Percentiles rank a stretch among this genome's conserved stretches.
These are phyloP conservation scores for Catocala fraxini DNA, from an alignment of 2,888 invertebrate genomes.

Conservation along the genomic window DNA sequence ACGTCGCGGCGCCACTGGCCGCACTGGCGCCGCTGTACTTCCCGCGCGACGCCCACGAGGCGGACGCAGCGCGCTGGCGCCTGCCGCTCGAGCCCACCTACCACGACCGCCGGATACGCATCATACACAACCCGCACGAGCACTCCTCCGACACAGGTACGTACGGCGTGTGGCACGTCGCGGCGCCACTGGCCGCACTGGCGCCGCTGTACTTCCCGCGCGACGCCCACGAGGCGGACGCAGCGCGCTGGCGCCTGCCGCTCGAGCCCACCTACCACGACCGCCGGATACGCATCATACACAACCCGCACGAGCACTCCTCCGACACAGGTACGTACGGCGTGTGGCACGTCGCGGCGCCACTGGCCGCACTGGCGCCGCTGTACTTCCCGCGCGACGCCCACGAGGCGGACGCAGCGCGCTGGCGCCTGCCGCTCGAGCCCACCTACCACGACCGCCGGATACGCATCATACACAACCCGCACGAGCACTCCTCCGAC, in stretches of 20 bases:
- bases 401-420: constrained; percentile 92
- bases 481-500: constrained; percentile 83
- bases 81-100: constrained; percentile 91
- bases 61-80: constrained; percentile 92
- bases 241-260: constrained; percentile 91
- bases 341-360: constrained; percentile 55
- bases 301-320: constrained; percentile 92
- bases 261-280: constrained; percentile 93
- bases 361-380: constrained; percentile 92
- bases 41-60: constrained; percentile 93
- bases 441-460: constrained; percentile 93
- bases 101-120: constrained; percentile 95
- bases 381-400: constrained; percentile 95
- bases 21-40: constrained; percentile 95
- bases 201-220: constrained; percentile 97
- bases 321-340: constrained; percentile 44
- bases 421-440: constrained; percentile 91
- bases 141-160: constrained; percentile 51
- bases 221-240: constrained; percentile 92
- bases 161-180: constrained; percentile 20
- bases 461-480: constrained; percentile 97
- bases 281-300: constrained; percentile 96
- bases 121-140: constrained; percentile 95
- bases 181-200: constrained; percentile 89
- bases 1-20: constrained; percentile 84